phyloP scores from a whole-genome alignment of 1,140 invertebrate species.

The Papilio xuthus region DNA sequence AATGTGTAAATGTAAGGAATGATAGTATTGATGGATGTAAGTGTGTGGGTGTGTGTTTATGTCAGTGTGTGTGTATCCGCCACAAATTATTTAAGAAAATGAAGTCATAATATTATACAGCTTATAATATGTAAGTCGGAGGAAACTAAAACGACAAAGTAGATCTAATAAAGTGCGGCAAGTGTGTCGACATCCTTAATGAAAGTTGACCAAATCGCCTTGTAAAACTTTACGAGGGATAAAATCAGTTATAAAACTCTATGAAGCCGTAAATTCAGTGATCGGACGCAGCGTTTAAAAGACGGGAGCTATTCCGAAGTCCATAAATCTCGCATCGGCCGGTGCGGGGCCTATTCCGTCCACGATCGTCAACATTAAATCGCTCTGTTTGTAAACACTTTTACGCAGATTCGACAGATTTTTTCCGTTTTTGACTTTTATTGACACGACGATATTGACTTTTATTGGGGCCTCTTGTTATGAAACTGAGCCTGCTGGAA shows the following conservation, averaged over 20 bases:
- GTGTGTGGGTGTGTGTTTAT: too few species aligned
- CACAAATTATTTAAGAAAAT: too few species aligned
- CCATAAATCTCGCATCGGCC: slow-evolving; percentile 70
- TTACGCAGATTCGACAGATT: slow-evolving; percentile 57
- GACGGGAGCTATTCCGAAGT: slow-evolving; percentile 69
- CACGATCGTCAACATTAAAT: slow-evolving; percentile 64
- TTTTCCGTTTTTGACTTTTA: slow-evolving; percentile 56
- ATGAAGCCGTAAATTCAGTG: slow-evolving; percentile 68
- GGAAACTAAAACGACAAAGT: not conserved
- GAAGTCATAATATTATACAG: too few species aligned
- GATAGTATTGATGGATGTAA: too few species aligned
- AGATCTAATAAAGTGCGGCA: not conserved
- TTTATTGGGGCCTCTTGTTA: slow-evolving; percentile 47
- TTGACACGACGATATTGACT: slow-evolving; percentile 46
- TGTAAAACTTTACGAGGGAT: slow-evolving; percentile 75
- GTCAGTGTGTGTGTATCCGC: too few species aligned
- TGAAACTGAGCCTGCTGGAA: not conserved
- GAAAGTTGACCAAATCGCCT: slow-evolving; percentile 61
- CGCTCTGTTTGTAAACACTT: slow-evolving; percentile 62
- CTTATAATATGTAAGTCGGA: not conserved
- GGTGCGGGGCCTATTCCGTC: slow-evolving; percentile 58
- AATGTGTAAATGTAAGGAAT: too few species aligned
- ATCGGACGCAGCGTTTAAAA: slow-evolving; percentile 59
- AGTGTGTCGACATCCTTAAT: slow-evolving; percentile 55
- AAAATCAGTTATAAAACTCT: slow-evolving; percentile 78